Evolutionary conservation across 2,797 vertebrate genomes (phyloP), one percentile per base, ranked within the genome.

Genomic region (Spinus olivaceus): DNA sequence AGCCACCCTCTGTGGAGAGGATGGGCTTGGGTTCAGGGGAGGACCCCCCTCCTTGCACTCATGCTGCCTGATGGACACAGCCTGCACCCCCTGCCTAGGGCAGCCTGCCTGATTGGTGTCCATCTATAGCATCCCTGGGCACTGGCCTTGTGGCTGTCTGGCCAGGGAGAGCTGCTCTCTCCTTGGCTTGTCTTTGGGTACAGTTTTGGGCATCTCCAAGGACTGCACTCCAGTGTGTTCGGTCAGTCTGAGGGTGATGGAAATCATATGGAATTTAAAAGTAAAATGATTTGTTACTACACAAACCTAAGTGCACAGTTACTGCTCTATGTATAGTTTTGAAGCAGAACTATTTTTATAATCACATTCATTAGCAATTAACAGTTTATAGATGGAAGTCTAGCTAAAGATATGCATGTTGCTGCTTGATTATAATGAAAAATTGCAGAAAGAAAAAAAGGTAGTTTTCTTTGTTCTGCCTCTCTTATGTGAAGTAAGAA

Each of bases 391-490:
- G 77, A 59, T 70, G 35, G 66, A 86, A 94, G 69, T 50, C 23
- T 57, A 61, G 22, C 22, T 65, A 64, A 59, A 77, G 54, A 84
- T 66, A 81, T 1, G 2, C 60, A 61, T 33, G 56, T 54, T 90
- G 42, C 73, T 88, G 7, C 72, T 92, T 66, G 35, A 85, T 63
- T 86, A 59, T 46, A 85, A 91, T 51, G 80, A 54, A 49, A 83
- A 83, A 81, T 47, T 64, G 19, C 19, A 41, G 67, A 49, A 86
- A 61, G 37, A 37, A 54, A 25, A 21, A 28, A 33, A 49, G 54
- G 33, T 65, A 9, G 14, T 39, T 89, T 54, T 88, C 65, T 95
- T 91, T 96, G 90, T 94, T 96, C 92, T 81, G 32, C 69, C 44
- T 91, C 81, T 91, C 70, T 61, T 83, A 88, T 46, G n/a, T 54